Evolutionary conservation across 2,888 invertebrate species (phyloP).

Genomic region (Latrodectus elegans): DNA sequence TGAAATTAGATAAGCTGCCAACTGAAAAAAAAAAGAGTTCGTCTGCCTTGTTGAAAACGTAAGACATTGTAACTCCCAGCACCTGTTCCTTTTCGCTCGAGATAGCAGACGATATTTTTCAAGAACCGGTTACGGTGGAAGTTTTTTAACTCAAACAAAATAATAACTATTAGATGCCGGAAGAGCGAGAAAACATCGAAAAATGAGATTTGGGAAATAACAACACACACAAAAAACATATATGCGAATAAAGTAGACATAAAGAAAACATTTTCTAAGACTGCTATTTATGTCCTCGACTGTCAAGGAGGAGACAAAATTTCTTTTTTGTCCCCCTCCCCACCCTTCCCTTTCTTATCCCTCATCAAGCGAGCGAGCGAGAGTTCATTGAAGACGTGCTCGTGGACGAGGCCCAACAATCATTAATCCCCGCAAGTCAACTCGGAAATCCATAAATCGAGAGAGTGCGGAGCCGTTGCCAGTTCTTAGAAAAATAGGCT

Average conservation of each 20-base stretch:
- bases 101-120: slow-evolving; percentile 13
- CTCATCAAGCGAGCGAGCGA: slow-evolving; percentile 19
- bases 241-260: slow-evolving; percentile 29
- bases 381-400: slow-evolving; percentile 64
- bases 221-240: not conserved
- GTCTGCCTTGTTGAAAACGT: not conserved
- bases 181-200: slow-evolving; percentile 27
- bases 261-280: slow-evolving; percentile 54
- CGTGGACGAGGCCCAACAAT: slow-evolving; percentile 58
- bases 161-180: slow-evolving; percentile 57
- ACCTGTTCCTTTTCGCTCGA: slow-evolving; percentile 1
- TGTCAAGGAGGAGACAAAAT: slow-evolving; percentile 30
- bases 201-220: slow-evolving; percentile 1
- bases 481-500: slow-evolving; percentile 35
- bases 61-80: not conserved
- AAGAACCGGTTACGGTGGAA: slow-evolving; percentile 45
- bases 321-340: slow-evolving; percentile 2
- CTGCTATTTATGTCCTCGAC: slow-evolving; percentile 49
- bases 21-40: not conserved
- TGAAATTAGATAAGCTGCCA: too few relatives aligned
- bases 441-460: slow-evolving; percentile 31
- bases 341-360: slow-evolving; percentile 19
- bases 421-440: slow-evolving; percentile 44
- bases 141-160: slow-evolving; percentile 42
- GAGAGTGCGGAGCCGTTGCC: not conserved